Base-by-base conservation (phyloP, 1,140 invertebrate genomes). In the Carcinoscorpius rotundicauda region DNA sequence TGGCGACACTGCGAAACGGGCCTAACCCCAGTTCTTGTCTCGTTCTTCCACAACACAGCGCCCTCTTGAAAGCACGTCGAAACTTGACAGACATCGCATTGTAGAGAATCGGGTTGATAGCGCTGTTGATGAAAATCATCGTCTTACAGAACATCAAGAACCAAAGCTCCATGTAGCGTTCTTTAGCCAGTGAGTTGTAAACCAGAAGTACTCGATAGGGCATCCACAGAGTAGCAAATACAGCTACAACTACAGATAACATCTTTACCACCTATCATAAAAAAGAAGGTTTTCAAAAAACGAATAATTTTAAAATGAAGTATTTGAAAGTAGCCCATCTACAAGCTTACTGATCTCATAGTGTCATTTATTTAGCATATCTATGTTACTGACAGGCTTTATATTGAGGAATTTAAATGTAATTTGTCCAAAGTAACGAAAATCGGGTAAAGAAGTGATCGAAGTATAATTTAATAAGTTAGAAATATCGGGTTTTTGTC, bases 101-200 rank as follows among this genome's bases (percentile, higher is more conserved):
- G 76, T 84, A 84, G 58, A 84, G 76, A 66, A 84, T 81, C 4
- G 82, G 82, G 70, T 84, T 84, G 68, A 84, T 82, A 65, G 82
- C 82, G 71, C 80, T 82, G 76, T 85, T 85, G 64, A 85, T 82
- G 73, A 80, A 85, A 52, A 85, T 78, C 76, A 83, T 82, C 8
- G 82, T 82, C 65, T 84, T 82, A 68, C 81, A 81, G 71, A 85
- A 82, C 77, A 85, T 80, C 4, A 84, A 74, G 69, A 82, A 85
- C 84, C 84, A 85, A 0, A 82, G 74, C 71, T 85, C 82, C 76
- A 82, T 78, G 72, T 81, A 84, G 53, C 73, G 74, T 6, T 75
- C 71, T 3, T 73, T 70, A 55, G 79, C 79, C 66, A 85, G 80
- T 3, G 82, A 83, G 74, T 85, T 85, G 75, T 85, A 85, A 4